phyloP scores from a whole-genome alignment of 2,113 vertebrate species.

The Pardalotus punctatus region DNA sequence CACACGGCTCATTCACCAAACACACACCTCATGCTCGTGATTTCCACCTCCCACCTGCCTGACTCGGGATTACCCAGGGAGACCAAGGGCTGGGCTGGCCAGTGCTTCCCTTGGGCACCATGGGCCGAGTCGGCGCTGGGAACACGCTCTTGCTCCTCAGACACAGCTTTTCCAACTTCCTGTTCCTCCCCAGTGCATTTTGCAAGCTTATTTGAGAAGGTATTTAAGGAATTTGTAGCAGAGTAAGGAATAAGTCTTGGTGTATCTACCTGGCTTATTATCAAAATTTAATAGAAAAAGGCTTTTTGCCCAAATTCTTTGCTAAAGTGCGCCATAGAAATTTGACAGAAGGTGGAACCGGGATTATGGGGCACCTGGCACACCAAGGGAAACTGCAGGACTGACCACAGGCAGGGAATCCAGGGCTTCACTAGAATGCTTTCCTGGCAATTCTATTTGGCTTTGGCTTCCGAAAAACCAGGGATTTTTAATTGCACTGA shows the following conservation, averaged over 20 bases:
- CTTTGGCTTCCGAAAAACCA: neutral
- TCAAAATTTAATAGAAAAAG: neutral
- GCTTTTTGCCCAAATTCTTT: neutral
- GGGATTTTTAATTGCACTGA: neutral
- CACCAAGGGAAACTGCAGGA: neutral
- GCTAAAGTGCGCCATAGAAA: neutral
- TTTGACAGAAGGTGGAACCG: neutral
- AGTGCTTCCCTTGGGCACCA: accelerated
- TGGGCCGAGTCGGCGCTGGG: accelerated
- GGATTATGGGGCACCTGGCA: neutral
- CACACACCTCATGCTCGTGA: neutral
- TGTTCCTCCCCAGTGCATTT: neutral
- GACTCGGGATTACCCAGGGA: accelerated
- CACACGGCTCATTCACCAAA: neutral
- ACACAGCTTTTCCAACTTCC: neutral
- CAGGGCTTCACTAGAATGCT: neutral
- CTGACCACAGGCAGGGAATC: neutral
- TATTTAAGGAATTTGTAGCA: neutral
- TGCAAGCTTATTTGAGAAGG: neutral
- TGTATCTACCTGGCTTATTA: neutral
- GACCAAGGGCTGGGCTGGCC: neutral
- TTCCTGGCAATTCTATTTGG: neutral
- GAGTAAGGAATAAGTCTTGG: neutral
- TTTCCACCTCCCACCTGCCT: neutral
- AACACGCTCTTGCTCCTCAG: neutral